Evolutionary conservation across 2,113 vertebrate species (phyloP).

Genomic region (Baryphthengus martii): DNA sequence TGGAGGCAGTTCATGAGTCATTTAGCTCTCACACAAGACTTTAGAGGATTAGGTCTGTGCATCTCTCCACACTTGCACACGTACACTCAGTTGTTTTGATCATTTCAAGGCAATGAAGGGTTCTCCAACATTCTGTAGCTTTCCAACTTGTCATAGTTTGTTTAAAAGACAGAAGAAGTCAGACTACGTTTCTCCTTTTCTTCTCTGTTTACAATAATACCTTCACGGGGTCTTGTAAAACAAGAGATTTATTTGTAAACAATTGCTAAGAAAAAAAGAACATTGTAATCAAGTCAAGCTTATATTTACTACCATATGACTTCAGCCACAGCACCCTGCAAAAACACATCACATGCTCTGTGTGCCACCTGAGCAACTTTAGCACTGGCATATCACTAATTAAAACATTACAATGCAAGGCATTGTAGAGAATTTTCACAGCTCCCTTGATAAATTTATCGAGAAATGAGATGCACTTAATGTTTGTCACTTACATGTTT

Average conservation of each 20-base stretch:
- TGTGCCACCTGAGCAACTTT: background rate
- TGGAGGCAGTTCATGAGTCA: background rate
- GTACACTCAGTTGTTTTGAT: background rate
- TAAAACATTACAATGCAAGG: conserved; percentile 1
- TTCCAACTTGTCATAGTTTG: background rate
- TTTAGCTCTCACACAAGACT: background rate
- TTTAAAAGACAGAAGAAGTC: background rate
- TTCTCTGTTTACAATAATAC: background rate
- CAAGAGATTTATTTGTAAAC: background rate
- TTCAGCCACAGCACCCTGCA: background rate
- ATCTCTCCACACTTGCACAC: background rate
- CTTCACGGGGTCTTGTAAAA: background rate
- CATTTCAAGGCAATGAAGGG: background rate
- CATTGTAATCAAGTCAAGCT: background rate
- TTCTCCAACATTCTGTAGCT: background rate
- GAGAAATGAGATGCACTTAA: background rate
- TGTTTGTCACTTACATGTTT: background rate
- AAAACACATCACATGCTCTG: background rate
- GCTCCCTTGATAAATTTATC: background rate
- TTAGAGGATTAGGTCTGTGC: background rate
- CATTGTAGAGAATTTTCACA: background rate
- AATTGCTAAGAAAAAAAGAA: background rate
- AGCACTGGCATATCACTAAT: background rate
- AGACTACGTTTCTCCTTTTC: background rate
- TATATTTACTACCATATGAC: background rate